Conservation (phyloP, 2,113 vertebrate genomes). For the Meriones unguiculatus region DNA sequence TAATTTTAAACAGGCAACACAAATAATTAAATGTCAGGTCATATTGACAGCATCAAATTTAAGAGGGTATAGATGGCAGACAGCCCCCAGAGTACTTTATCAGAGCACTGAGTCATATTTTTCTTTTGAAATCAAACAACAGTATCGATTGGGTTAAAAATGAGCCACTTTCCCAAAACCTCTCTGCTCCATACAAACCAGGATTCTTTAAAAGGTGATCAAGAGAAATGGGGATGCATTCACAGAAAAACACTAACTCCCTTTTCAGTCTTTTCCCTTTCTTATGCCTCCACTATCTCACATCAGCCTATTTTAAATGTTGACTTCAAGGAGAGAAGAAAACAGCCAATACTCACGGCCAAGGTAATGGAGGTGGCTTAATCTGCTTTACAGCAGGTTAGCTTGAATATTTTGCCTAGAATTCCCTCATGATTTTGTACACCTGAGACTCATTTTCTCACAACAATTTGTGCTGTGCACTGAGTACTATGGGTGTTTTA, state of each 20-base stretch:
- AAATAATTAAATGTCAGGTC: constrained; percentile 77
- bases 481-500: background rate
- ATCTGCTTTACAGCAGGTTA: background rate
- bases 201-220: constrained; percentile 74
- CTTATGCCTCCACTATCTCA: constrained; percentile 32
- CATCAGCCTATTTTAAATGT: constrained; percentile 58
- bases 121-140: constrained; percentile 70
- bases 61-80: constrained; percentile 64
- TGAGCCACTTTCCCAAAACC: constrained; percentile 69
- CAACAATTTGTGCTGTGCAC: background rate
- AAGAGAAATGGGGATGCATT: constrained; percentile 58
- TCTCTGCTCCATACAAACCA: constrained; percentile 54
- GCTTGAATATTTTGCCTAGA: constrained; percentile 49
- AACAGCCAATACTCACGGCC: constrained; percentile 50
- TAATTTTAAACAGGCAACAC: constrained; percentile 73
- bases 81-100: constrained; percentile 53
- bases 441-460: background rate
- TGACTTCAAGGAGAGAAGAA: constrained; percentile 65
- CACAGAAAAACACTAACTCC: constrained; percentile 60
- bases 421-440: background rate
- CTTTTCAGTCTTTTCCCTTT: constrained; percentile 51
- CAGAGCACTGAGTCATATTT: constrained; percentile 41
- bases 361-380: background rate
- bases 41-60: constrained; percentile 70
- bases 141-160: constrained; percentile 71